These are phyloP conservation scores for Amblyteles armatorius DNA, from an alignment of 2,888 invertebrate species.

Conservation along the genomic window DNA sequence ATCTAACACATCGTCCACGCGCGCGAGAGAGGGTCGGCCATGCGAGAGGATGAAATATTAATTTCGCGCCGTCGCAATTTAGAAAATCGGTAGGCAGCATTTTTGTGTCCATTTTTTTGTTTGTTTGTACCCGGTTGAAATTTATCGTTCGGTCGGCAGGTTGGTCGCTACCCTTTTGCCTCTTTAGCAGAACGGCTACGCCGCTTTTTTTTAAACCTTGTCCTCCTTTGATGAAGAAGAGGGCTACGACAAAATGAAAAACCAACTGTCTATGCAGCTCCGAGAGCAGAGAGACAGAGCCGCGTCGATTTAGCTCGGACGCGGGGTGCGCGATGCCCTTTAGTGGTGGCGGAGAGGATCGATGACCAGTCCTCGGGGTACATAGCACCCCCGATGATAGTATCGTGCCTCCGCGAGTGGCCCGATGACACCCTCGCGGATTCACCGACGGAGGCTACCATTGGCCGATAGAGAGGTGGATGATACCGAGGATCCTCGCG, in stretches of 20 bases:
- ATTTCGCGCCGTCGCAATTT: conserved; percentile 70
- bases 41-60: conserved; percentile 72
- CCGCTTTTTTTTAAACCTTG: conserved; percentile 2
- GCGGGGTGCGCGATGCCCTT: conserved; percentile 24
- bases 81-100: conserved; percentile 46
- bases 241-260: conserved; percentile 2
- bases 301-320: not conserved
- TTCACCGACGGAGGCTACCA: conserved; percentile 70
- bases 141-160: conserved; percentile 6
- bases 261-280: not conserved
- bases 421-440: conserved; percentile 81
- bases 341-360: conserved; percentile 69
- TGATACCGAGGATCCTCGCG: conserved; percentile 74
- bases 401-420: conserved; percentile 79
- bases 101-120: not conserved
- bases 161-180: conserved; percentile 13
- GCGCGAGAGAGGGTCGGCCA: not conserved
- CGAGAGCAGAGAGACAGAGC: not conserved
- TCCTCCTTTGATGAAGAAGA: not conserved
- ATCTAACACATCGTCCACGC: conserved; percentile 18
- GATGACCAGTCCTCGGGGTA: conserved; percentile 72
- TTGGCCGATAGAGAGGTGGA: conserved; percentile 77
- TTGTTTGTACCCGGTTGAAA: conserved; percentile 29
- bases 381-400: conserved; percentile 75
- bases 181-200: conserved; percentile 21